phyloP scores from a whole-genome alignment of 2,797 vertebrate genomes.

The Macropodus opercularis region DNA sequence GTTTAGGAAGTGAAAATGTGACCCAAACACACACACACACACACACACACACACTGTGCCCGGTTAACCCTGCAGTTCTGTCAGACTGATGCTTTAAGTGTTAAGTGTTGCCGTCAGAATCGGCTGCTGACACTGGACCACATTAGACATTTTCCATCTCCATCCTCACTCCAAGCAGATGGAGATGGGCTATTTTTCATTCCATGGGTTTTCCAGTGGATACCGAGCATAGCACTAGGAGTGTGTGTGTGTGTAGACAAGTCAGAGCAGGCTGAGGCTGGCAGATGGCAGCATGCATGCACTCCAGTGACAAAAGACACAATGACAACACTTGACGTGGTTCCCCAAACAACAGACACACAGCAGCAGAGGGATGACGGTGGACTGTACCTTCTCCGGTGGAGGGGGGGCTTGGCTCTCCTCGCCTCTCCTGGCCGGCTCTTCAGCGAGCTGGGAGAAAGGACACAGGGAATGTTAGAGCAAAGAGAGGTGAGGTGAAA shows the following conservation, averaged over 20 bases:
- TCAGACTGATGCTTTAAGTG: too few relatives aligned
- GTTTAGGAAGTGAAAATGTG: too few relatives aligned
- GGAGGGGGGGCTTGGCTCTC: slow-evolving; percentile 41
- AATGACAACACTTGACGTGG: background rate
- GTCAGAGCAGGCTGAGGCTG: slow-evolving; percentile 24
- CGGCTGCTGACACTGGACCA: too few relatives aligned
- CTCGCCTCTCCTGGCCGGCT: slow-evolving; percentile 38
- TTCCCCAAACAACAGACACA: background rate
- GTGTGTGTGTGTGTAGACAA: slow-evolving; percentile 10
- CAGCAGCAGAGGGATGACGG: background rate
- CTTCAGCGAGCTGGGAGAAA: slow-evolving; percentile 39
- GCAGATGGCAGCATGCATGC: background rate
- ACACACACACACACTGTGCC: too few relatives aligned
- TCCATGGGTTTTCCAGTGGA: slow-evolving; percentile 32
- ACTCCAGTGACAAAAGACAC: background rate
- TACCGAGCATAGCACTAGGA: slow-evolving; percentile 5
- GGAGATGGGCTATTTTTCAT: slow-evolving; percentile 9
- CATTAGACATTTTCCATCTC: too few relatives aligned
- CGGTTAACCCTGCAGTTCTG: too few relatives aligned
- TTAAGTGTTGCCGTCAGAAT: too few relatives aligned
- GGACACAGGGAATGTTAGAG: slow-evolving; percentile 13
- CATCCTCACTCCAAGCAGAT: background rate
- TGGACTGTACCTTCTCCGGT: slow-evolving; percentile 62
- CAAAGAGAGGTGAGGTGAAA: background rate
- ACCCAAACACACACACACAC: too few relatives aligned